A percentile compares a stretch with the other conserved stretches of the same genome.
phyloP scores from a whole-genome alignment of 2,113 vertebrate genomes.

The Ctenodactylus gundi region DNA sequence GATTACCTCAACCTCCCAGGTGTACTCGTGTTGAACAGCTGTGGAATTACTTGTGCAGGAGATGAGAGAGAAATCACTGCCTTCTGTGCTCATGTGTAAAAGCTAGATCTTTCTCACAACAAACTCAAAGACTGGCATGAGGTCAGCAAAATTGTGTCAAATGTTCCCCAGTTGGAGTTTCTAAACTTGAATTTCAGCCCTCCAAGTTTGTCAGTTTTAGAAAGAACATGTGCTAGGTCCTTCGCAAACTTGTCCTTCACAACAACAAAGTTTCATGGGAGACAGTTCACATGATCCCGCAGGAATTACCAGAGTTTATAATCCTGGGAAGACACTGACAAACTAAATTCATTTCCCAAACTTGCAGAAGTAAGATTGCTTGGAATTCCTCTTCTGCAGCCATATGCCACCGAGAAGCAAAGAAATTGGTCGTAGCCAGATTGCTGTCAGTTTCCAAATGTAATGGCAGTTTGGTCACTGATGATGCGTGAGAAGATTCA shows the following conservation, averaged over 20 bases:
- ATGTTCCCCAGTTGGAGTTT: constrained; percentile 96
- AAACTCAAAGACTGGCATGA: constrained; percentile 96
- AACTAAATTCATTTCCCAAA: constrained; percentile 95
- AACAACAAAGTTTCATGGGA: constrained; percentile 97
- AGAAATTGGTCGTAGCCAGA: constrained; percentile 93
- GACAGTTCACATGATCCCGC: constrained; percentile 94
- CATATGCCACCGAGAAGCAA: constrained; percentile 93
- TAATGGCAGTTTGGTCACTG: constrained; percentile 92
- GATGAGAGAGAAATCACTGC: constrained; percentile 92
- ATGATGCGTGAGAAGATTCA: constrained; percentile 94
- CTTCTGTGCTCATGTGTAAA: constrained; percentile 95
- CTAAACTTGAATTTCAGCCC: constrained; percentile 99
- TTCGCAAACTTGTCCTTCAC: constrained; percentile 97
- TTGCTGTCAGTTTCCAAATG: constrained; percentile 92
- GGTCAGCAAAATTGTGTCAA: constrained; percentile 98
- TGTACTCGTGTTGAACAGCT: constrained; percentile 92
- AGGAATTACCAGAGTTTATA: constrained; percentile 92
- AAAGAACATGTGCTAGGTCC: constrained; percentile 89
- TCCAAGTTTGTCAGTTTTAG: constrained; percentile 90
- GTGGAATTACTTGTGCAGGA: constrained; percentile 94
- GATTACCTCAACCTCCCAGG: constrained; percentile 95
- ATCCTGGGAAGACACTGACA: constrained; percentile 95
- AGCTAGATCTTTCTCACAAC: constrained; percentile 97
- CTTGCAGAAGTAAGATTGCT: constrained; percentile 93
- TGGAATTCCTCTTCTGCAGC: constrained; percentile 94